Evolutionary conservation across 2,888 invertebrate species (phyloP).

Genomic region (Globia sparganii): DNA sequence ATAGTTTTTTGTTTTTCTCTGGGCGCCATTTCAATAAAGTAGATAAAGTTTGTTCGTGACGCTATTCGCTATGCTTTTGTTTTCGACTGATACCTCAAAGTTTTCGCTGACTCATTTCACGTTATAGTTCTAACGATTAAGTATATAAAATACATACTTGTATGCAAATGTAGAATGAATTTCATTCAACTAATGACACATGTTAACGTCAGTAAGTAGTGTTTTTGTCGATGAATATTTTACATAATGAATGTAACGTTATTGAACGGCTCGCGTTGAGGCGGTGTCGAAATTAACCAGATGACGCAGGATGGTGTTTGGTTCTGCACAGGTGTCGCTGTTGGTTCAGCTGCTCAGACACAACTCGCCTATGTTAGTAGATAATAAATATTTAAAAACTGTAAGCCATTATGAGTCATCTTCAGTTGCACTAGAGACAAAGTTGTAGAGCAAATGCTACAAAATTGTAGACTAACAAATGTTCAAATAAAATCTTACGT

Average conservation of each 20-base stretch:
- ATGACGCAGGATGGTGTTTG: constrained; percentile 83
- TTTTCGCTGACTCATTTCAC: constrained; percentile 33
- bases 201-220: constrained; percentile 42
- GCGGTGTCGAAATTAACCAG: constrained; percentile 80
- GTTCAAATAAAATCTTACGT: constrained; percentile 14
- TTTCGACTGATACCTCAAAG: not conserved
- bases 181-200: constrained; percentile 49
- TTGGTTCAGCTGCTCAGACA: constrained; percentile 79
- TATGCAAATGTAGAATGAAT: constrained; percentile 35
- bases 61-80: constrained; percentile 16
- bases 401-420: constrained; percentile 75
- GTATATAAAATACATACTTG: constrained; percentile 5
- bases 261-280: constrained; percentile 67
- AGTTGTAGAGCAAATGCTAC: not conserved
- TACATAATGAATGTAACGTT: constrained; percentile 76
- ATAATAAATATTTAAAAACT: constrained; percentile 64
- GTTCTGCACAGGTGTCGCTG: constrained; percentile 76
- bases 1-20: constrained; percentile 41
- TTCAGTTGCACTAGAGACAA: constrained; percentile 60
- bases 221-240: constrained; percentile 63
- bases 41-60: constrained; percentile 8
- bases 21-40: constrained; percentile 5
- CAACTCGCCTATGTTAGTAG: constrained; percentile 58
- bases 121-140: constrained; percentile 22
- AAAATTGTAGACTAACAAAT: not conserved